A percentile compares a stretch with the other conserved stretches of the same genome.
Conservation (phyloP, 2,797 vertebrate genomes). For the Notolepis coatsorum region DNA sequence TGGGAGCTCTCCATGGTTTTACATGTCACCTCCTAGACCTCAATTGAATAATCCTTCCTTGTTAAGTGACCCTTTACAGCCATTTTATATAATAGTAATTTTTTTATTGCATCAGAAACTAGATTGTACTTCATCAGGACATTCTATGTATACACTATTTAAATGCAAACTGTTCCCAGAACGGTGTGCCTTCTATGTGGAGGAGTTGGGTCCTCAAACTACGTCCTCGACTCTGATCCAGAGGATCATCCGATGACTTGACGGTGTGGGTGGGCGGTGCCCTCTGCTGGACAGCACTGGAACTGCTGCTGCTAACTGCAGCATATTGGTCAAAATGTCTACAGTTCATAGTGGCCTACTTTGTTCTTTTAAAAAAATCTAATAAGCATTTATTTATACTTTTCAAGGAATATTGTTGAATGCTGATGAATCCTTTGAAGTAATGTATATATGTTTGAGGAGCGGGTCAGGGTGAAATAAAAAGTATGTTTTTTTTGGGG, state of each 20-base stretch:
- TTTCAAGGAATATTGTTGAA: conserved; percentile 58
- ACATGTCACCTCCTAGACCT: conserved; percentile 65
- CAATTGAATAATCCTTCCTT: conserved; percentile 67
- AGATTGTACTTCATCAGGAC: conserved; percentile 68
- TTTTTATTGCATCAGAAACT: conserved; percentile 61
- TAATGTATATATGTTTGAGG: conserved; percentile 41
- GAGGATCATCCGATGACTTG: conserved; percentile 53
- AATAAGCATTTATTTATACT: conserved; percentile 63
- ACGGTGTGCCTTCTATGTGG: conserved; percentile 80
- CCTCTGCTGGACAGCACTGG: conserved; percentile 51
- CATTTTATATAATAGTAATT: conserved; percentile 73
- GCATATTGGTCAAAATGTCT: conserved; percentile 56
- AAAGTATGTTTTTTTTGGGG: conserved; percentile 57
- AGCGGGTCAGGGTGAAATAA: conserved; percentile 57
- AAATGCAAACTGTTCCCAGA: conserved; percentile 73
- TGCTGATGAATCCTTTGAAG: conserved; percentile 49
- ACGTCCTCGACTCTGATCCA: conserved; percentile 54
- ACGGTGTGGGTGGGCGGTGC: too few species aligned
- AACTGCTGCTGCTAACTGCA: conserved; percentile 45
- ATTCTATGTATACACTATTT: conserved; percentile 64
- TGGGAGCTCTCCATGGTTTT: conserved; percentile 42
- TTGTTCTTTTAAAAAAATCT: conserved; percentile 65
- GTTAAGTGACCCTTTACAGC: conserved; percentile 60
- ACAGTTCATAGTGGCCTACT: conserved; percentile 73
- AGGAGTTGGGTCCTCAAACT: too few species aligned